These are phyloP conservation scores for Thysanoteuthis rhombus DNA, from an alignment of 2,888 invertebrate species.

Conservation along the genomic window DNA sequence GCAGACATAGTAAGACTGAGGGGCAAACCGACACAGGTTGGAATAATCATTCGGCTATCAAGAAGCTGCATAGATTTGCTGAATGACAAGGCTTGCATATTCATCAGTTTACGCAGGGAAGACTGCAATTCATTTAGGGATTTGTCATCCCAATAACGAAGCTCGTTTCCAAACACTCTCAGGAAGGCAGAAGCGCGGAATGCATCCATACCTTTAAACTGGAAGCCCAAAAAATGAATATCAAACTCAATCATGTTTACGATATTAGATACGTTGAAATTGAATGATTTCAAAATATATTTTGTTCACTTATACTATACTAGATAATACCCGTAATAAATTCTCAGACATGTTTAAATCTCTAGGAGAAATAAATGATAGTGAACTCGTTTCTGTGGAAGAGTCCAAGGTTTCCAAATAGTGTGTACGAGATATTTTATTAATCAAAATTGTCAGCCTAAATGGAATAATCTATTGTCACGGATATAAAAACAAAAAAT, in stretches of 20 bases:
- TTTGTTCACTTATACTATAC: no score
- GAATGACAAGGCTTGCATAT: background rate
- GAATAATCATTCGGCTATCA: conserved; percentile 87
- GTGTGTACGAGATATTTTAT: no score
- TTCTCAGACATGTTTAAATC: no score
- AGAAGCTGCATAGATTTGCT: conserved; percentile 77
- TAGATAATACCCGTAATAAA: no score
- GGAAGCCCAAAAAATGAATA: background rate
- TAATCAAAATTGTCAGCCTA: no score
- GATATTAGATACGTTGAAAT: no score
- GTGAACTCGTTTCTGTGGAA: no score
- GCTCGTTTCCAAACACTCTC: conserved; percentile 90
- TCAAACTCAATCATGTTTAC: background rate
- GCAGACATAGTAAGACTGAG: conserved; percentile 85
- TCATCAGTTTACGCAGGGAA: background rate
- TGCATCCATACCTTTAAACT: conserved; percentile 42
- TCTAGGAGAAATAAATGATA: no score
- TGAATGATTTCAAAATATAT: no score
- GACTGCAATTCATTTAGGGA: background rate
- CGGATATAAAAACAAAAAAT: no score
- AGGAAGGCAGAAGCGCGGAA: conserved; percentile 74
- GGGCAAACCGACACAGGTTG: conserved; percentile 87
- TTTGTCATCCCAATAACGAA: conserved; percentile 46
- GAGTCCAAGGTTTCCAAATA: no score
- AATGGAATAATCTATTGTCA: no score